Evolutionary conservation across 2,113 vertebrate genomes (phyloP).

Genomic region (Oceanodroma tethys): DNA sequence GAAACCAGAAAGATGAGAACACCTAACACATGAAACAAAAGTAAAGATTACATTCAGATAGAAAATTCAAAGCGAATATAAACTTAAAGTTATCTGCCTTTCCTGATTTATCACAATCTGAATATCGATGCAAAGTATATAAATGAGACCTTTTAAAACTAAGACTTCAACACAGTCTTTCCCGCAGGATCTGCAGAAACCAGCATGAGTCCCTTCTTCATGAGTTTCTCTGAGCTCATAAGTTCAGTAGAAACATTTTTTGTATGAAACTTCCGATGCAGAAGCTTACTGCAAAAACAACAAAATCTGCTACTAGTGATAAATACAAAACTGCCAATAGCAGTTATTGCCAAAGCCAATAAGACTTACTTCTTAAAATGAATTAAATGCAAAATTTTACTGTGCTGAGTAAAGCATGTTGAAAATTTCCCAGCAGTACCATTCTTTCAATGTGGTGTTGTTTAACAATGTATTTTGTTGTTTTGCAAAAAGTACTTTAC

Average conservation of each 20-base stretch:
- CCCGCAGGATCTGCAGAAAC: not conserved
- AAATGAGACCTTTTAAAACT: not conserved
- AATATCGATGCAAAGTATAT: not conserved
- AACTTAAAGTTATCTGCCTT: not conserved
- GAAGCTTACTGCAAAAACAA: not conserved
- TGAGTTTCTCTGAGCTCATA: not conserved
- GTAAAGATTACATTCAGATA: not conserved
- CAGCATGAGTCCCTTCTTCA: not conserved
- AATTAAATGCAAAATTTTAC: not conserved
- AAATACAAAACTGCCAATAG: not conserved
- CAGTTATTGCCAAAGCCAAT: not conserved
- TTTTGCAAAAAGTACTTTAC: not conserved
- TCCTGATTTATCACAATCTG: not conserved
- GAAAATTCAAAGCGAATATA: not conserved
- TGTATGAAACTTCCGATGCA: not conserved
- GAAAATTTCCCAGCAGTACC: not conserved
- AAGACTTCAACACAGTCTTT: not conserved
- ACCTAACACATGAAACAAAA: not conserved
- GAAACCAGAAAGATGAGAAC: not conserved
- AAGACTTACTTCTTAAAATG: not conserved
- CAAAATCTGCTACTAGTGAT: not conserved
- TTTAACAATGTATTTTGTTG: not conserved
- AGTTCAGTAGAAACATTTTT: not conserved
- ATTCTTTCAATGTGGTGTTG: not conserved
- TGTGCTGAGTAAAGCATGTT: not conserved